Evolutionary conservation across 1,140 invertebrate genomes (phyloP), one percentile per base, ranked within the genome.

Genomic region (Musca vetustissima): DNA sequence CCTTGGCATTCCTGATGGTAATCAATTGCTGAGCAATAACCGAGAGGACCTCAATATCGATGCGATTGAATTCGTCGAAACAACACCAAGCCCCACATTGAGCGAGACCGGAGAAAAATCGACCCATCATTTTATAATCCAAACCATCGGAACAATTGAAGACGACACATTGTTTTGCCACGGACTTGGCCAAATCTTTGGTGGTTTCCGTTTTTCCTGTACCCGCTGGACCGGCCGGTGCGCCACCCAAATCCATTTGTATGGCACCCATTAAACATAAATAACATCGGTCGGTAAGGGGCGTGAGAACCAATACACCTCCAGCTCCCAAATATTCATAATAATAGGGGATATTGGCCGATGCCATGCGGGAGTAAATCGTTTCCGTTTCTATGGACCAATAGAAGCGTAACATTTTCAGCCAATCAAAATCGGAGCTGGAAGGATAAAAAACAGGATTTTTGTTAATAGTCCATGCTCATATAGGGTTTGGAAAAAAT

Each of bases 121-220:
- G 82, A 0, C 93, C 92, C 93, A 95, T 95, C 91, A 94, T 94
- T 84, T 92, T 92, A 74, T 90, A 92, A 82, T 92, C 91, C 2
- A 93, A 81, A 48, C 85, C 93, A 83, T 95, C 93, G 0, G 93
- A 95, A 76, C 94, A 96, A 80, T 95, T 95, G 76, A 96, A 96
- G 0, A 96, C 93, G 0, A 96, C 92, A 78, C 93, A 95, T 76
- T 94, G 93, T 70, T 94, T 92, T 2, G 93, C 93, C 50, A 95
- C 77, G 0, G 92, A 88, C 83, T 95, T 96, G 3, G 93, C 93
- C 69, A 96, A 86, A 86, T 96, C 93, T 84, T 96, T 96, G 0
- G 93, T 95, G 0, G 95, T 96, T 86, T 97, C 96, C 1, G 95
- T 97, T 85, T 98, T 98, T 1, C 96, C 96, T 0, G 95, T 97